Conservation (phyloP, 2,888 invertebrate species). For the Lochmaea capreae region DNA sequence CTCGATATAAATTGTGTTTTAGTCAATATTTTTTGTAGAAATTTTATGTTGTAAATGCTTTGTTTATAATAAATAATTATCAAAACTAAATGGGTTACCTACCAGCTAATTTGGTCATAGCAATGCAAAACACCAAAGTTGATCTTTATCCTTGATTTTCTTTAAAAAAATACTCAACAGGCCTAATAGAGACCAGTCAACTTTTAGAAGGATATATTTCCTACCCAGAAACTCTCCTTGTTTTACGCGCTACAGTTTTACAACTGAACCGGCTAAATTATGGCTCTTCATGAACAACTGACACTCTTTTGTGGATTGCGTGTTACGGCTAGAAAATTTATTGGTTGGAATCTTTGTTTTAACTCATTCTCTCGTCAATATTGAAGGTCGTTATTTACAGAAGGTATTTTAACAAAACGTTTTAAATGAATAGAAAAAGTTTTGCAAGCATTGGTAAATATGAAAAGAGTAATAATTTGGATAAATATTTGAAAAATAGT, state of each 20-base stretch:
- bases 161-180: neutral
- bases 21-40: no score
- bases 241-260: conserved; percentile 48
- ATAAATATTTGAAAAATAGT: no score
- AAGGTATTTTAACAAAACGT: neutral
- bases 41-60: no score
- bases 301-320: conserved; percentile 47
- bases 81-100: no score
- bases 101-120: no score
- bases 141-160: neutral
- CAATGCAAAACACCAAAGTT: no score
- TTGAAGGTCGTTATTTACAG: neutral
- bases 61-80: no score
- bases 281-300: conserved; percentile 52
- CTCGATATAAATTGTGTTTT: no score
- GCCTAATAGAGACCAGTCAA: conserved; percentile 14
- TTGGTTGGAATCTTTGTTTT: conserved; percentile 35
- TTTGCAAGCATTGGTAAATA: neutral
- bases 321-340: conserved; percentile 35
- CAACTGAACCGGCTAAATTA: conserved; percentile 52
- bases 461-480: no score
- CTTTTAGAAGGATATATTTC: conserved; percentile 47
- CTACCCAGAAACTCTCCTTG: conserved; percentile 51
- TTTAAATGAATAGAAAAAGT: neutral
- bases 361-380: conserved; percentile 13